These are phyloP conservation scores for Globodera rostochiensis DNA, from an alignment of 1,140 invertebrate genomes.

Conservation along the genomic window DNA sequence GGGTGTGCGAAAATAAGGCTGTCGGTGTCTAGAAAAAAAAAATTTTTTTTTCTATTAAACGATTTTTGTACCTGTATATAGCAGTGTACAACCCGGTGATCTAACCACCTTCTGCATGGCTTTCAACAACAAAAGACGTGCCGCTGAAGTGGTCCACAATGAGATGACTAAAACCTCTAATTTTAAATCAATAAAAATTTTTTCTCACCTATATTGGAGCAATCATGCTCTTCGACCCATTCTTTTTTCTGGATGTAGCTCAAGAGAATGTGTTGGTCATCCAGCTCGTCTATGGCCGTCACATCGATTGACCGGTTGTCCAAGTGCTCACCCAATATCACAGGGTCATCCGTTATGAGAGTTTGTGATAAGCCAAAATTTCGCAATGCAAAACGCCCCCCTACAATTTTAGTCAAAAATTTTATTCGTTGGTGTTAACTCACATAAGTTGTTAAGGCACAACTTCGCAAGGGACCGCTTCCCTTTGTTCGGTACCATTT, in stretches of 20 bases:
- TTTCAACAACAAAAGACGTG: no score
- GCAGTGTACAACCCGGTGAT: no score
- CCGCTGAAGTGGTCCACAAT: no score
- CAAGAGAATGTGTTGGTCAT: neutral
- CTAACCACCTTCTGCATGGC: no score
- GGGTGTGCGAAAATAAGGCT: no score
- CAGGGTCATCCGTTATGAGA: no score
- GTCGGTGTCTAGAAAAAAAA: no score
- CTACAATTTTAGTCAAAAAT: neutral
- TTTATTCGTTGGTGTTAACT: neutral
- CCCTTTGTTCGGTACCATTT: neutral
- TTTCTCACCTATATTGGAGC: neutral
- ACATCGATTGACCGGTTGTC: neutral
- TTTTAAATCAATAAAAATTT: no score
- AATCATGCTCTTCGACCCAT: conserved; percentile 1
- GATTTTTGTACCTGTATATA: no score
- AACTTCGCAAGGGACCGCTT: neutral
- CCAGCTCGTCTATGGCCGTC: neutral
- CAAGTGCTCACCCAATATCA: neutral
- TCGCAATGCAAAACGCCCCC: neutral
- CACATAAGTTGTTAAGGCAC: neutral
- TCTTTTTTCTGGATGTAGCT: neutral
- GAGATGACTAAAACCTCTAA: no score
- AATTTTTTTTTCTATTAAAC: no score
- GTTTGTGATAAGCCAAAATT: neutral